Conservation (phyloP, 2,113 vertebrate species). For the Serranochromis macrocephalus region DNA sequence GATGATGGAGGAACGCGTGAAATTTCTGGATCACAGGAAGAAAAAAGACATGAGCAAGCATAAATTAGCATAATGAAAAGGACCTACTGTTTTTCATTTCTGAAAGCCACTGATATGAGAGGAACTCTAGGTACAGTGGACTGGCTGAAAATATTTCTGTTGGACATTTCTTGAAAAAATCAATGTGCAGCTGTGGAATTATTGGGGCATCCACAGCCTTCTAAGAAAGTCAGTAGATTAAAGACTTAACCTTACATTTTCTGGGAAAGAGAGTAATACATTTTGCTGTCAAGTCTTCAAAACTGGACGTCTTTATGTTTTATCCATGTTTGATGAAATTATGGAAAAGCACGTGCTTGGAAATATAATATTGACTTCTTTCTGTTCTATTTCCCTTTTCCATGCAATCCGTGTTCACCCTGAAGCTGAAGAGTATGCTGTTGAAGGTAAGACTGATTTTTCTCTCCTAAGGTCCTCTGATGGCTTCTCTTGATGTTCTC, state of each 20-base stretch:
- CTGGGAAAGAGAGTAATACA: not conserved
- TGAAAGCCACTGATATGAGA: not conserved
- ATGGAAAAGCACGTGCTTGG: not conserved
- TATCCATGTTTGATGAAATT: not conserved
- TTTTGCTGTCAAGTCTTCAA: not conserved
- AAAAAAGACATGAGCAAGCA: not conserved
- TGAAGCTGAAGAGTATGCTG: slow-evolving; percentile 68
- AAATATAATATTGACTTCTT: not conserved
- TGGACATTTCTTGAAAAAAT: not conserved
- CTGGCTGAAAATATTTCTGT: not conserved
- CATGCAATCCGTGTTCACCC: not conserved
- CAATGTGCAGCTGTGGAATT: not conserved
- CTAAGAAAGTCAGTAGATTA: not conserved
- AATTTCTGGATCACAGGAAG: not conserved
- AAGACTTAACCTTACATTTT: not conserved
- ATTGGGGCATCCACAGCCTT: not conserved
- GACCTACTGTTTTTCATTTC: not conserved
- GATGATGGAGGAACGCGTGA: not conserved
- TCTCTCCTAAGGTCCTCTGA: slow-evolving; percentile 12
- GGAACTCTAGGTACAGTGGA: not conserved
- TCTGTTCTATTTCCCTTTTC: not conserved
- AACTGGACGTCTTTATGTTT: not conserved
- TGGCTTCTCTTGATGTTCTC: slow-evolving; percentile 26
- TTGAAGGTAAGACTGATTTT: slow-evolving; percentile 71
- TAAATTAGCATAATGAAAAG: not conserved